Conservation (phyloP, 37 sponge, comb jelly and placozoan genomes). For the Aplysina aerophoba region DNA sequence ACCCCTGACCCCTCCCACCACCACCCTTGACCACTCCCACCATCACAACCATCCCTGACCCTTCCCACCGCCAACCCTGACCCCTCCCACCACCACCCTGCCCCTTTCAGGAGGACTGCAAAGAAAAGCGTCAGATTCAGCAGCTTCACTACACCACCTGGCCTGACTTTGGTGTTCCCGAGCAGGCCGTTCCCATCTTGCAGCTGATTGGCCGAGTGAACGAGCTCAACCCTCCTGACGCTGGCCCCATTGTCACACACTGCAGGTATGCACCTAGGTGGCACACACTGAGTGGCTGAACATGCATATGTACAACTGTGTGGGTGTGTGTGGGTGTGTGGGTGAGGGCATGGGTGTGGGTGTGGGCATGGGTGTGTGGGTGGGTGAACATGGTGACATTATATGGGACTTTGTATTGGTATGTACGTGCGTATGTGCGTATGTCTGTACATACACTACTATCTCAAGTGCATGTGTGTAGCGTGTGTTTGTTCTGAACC, state of each 20-base stretch:
- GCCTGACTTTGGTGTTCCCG: slow-evolving; percentile 90
- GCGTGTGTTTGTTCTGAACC: no score
- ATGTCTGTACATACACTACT: slow-evolving; percentile 7
- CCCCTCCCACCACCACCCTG: no score
- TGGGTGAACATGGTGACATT: neutral
- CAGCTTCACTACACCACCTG: slow-evolving; percentile 88
- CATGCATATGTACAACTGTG: slow-evolving; percentile 10
- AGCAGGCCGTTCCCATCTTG: slow-evolving; percentile 65
- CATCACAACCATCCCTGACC: no score
- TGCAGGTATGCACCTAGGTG: slow-evolving; percentile 66
- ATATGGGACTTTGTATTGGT: neutral
- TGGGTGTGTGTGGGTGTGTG: slow-evolving; percentile 10
- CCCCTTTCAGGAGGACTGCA: slow-evolving; percentile 39
- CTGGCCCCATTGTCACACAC: slow-evolving; percentile 73
- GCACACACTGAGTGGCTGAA: neutral
- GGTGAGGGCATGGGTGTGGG: neutral
- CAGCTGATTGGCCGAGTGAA: slow-evolving; percentile 56
- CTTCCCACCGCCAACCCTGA: no score
- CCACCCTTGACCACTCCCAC: slow-evolving; percentile 33
- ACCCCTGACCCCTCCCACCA: slow-evolving; percentile 36
- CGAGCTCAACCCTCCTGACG: slow-evolving; percentile 41
- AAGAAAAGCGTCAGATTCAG: slow-evolving; percentile 63
- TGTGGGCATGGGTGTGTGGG: neutral
- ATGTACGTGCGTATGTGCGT: neutral
- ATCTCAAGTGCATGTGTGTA: neutral